phyloP scores from a whole-genome alignment of 1,140 invertebrate species.

The Trichonephila clavipes region DNA sequence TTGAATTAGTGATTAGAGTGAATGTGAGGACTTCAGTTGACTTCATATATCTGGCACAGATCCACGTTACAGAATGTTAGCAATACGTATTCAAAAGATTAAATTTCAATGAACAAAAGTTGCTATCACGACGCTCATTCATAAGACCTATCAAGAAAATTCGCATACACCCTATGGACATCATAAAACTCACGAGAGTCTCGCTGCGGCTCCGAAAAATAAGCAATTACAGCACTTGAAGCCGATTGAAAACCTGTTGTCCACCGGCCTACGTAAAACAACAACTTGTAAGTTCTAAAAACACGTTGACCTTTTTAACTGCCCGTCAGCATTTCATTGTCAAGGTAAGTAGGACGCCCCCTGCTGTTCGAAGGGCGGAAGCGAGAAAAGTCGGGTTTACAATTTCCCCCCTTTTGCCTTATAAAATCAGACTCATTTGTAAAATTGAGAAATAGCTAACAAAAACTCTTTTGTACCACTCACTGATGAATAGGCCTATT shows the following conservation, averaged over 20 bases:
- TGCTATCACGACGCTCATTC: too few relatives aligned
- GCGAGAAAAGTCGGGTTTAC: neutral
- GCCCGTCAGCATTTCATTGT: slow-evolving; percentile 33
- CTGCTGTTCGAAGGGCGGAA: neutral
- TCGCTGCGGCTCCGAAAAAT: neutral
- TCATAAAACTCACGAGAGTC: neutral
- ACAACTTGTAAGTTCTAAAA: neutral
- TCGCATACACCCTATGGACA: neutral
- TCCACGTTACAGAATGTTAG: too few relatives aligned
- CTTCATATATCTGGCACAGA: too few relatives aligned
- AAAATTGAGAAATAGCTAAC: neutral
- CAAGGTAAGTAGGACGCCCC: slow-evolving; percentile 45
- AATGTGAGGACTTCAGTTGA: too few relatives aligned
- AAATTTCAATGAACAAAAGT: too few relatives aligned
- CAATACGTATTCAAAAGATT: too few relatives aligned
- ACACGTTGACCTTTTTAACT: slow-evolving; percentile 32
- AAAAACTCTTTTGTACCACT: neutral
- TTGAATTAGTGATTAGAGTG: too few relatives aligned
- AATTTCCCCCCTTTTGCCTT: too few relatives aligned
- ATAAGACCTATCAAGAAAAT: neutral
- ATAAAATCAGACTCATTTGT: neutral
- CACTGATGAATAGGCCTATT: neutral
- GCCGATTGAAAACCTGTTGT: neutral
- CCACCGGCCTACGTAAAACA: neutral
- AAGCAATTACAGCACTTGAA: neutral